A percentile compares a stretch with the other conserved stretches of the same genome.
Conservation (phyloP, 2,113 vertebrate species). For the Osmerus mordax region DNA sequence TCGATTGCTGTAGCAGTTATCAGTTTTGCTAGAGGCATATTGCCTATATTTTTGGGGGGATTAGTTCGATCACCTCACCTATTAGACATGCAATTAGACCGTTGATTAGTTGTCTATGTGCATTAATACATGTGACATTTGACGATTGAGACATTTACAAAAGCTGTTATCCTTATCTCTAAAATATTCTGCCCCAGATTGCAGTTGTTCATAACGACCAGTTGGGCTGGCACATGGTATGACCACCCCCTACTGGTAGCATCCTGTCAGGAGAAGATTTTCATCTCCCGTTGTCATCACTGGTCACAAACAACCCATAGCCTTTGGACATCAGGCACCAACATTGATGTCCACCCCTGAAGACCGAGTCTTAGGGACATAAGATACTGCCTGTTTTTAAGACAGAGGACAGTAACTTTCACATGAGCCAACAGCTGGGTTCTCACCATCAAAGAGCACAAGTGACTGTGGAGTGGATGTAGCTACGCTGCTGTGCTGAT, state of each 20-base stretch:
- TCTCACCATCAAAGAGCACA: too few relatives aligned
- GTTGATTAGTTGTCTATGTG: background rate
- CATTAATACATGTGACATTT: background rate
- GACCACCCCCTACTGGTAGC: constrained; percentile 6
- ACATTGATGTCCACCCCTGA: background rate
- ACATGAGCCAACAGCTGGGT: too few relatives aligned
- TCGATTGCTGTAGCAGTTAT: too few relatives aligned
- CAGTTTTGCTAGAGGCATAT: too few relatives aligned
- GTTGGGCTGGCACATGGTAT: background rate
- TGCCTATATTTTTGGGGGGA: background rate
- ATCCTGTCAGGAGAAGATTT: background rate
- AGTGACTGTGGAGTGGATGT: background rate
- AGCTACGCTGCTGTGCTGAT: background rate
- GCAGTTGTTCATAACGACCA: constrained; percentile 6
- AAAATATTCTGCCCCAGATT: background rate
- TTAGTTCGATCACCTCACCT: background rate
- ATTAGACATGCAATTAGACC: background rate
- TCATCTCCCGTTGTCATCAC: background rate
- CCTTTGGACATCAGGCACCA: background rate
- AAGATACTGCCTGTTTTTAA: too few relatives aligned
- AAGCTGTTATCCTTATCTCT: background rate
- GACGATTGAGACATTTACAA: background rate
- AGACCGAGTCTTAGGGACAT: background rate
- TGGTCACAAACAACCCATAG: background rate
- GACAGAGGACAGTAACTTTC: too few relatives aligned